Conservation (phyloP, 2,113 vertebrate species). For the Laticauda laticaudata region DNA sequence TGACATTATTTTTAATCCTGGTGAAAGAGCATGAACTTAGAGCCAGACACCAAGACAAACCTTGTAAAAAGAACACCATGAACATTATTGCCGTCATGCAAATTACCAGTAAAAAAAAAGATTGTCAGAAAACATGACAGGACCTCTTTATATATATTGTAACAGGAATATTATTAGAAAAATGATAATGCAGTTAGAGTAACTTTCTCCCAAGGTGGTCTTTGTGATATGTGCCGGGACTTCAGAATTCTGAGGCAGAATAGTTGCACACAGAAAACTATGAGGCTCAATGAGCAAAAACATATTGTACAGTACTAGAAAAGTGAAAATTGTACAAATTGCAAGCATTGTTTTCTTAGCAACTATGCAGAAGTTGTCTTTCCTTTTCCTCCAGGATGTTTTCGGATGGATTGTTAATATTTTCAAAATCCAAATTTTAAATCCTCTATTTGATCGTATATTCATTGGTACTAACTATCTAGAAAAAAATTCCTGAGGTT, state of each 20-base stretch:
- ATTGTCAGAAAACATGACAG: neutral
- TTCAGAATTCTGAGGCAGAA: neutral
- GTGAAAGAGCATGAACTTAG: conserved; percentile 68
- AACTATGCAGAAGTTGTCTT: neutral
- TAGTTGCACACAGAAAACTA: neutral
- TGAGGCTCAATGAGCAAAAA: neutral
- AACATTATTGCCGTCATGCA: conserved; percentile 50
- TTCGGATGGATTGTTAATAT: neutral
- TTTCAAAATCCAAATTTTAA: neutral
- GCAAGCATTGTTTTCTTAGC: neutral
- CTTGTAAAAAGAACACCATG: conserved; percentile 34
- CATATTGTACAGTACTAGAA: neutral
- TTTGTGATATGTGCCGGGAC: neutral
- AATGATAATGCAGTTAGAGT: neutral
- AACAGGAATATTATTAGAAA: neutral
- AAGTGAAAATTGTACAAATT: neutral
- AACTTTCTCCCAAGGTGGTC: neutral
- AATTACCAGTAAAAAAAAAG: conserved; percentile 9
- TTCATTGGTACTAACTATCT: neutral
- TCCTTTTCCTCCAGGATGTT: neutral
- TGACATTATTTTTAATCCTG: conserved; percentile 51
- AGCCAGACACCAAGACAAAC: conserved; percentile 70
- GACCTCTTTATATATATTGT: neutral
- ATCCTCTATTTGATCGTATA: neutral
- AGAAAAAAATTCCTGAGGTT: neutral